These are phyloP conservation scores for Teleogryllus oceanicus DNA, from an alignment of 2,888 invertebrate genomes.

Conservation along the genomic window DNA sequence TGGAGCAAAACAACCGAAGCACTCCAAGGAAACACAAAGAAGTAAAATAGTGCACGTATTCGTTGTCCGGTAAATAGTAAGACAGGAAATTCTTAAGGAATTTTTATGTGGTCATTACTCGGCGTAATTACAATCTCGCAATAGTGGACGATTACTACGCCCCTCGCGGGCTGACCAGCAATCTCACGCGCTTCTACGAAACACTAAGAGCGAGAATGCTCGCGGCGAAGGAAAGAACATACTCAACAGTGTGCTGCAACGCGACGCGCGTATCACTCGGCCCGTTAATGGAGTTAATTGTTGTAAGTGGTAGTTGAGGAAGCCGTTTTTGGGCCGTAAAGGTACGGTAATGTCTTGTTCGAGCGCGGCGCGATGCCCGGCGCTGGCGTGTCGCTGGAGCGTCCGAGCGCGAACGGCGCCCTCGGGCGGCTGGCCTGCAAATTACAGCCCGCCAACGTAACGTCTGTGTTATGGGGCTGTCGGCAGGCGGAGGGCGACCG, in stretches of 20 bases:
- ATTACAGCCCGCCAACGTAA: neutral
- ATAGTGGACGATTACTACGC: neutral
- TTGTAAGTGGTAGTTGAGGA: conserved; percentile 1
- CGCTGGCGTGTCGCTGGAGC: neutral
- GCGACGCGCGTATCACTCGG: neutral
- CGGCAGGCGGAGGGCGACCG: neutral
- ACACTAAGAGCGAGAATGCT: too few relatives aligned
- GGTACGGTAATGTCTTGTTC: conserved; percentile 18
- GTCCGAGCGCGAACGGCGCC: neutral
- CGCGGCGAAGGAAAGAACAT: too few relatives aligned
- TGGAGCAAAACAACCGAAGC: neutral
- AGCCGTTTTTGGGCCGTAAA: conserved; percentile 18
- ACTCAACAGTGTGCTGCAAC: neutral
- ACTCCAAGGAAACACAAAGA: neutral
- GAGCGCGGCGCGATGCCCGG: neutral
- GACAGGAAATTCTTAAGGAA: neutral
- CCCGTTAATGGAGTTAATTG: conserved; percentile 18
- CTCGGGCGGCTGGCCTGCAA: neutral
- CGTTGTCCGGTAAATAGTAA: neutral
- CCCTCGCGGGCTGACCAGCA: neutral
- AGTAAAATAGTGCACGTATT: neutral
- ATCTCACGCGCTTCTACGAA: neutral
- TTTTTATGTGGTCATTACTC: conserved; percentile 18
- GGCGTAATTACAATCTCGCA: neutral
- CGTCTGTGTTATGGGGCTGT: conserved; percentile 18